These are phyloP conservation scores for Noctua janthe DNA, from an alignment of 2,888 invertebrate genomes.

Conservation along the genomic window DNA sequence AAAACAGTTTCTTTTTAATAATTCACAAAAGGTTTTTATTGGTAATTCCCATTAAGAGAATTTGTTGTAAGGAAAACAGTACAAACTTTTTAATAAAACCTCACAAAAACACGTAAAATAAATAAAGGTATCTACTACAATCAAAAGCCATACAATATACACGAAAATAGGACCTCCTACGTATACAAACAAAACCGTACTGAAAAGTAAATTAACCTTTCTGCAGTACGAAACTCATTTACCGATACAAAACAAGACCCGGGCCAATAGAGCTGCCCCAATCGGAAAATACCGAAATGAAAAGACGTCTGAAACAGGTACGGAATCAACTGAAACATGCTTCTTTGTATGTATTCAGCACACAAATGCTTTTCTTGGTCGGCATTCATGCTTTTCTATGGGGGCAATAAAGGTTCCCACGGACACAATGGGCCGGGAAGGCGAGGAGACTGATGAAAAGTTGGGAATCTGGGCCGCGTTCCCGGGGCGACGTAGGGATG, in stretches of 20 bases:
- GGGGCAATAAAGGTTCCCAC: slow-evolving; percentile 90
- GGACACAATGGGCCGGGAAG: slow-evolving; percentile 88
- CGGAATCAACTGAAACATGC: slow-evolving; percentile 74
- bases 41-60: background rate
- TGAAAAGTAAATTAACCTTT: slow-evolving; percentile 85
- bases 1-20: background rate
- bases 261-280: slow-evolving; percentile 80
- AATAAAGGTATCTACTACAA: slow-evolving; percentile 17
- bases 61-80: background rate
- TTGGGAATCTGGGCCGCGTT: slow-evolving; percentile 89
- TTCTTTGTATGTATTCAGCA: slow-evolving; percentile 87
- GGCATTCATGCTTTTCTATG: slow-evolving; percentile 89
- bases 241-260: slow-evolving; percentile 86
- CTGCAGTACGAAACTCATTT: slow-evolving; percentile 86
- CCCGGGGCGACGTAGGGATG: slow-evolving; percentile 83
- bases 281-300: slow-evolving; percentile 85
- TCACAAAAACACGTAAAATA: background rate
- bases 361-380: slow-evolving; percentile 90
- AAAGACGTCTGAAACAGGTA: slow-evolving; percentile 78
- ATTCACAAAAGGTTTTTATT: background rate
- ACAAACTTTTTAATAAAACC: background rate
- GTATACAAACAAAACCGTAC: slow-evolving; percentile 76
- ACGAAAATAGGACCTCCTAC: slow-evolving; percentile 59
- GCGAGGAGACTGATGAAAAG: slow-evolving; percentile 89
- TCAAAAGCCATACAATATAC: slow-evolving; percentile 45